phyloP scores from a whole-genome alignment of 2,888 invertebrate genomes.

The Lasioglossum malachurum region DNA sequence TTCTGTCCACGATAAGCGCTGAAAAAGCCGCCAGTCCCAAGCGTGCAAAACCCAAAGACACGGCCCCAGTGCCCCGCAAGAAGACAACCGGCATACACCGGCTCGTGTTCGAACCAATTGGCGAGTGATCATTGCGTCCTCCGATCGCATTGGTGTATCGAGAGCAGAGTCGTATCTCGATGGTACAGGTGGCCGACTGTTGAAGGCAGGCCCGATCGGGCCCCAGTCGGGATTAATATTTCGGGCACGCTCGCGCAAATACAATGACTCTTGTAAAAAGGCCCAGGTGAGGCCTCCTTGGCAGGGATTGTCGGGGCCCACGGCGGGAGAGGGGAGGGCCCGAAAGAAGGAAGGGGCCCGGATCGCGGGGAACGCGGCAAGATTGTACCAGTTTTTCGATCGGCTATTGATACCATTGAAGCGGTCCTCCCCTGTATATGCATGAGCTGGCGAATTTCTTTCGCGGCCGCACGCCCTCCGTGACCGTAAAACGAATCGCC shows the following conservation, averaged over 20 bases:
- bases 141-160: background rate
- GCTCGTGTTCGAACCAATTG: constrained; percentile 43
- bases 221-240: constrained; percentile 76
- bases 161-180: constrained; percentile 37
- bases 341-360: background rate
- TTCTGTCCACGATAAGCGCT: background rate
- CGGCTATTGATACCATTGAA: constrained; percentile 79
- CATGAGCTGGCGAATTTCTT: constrained; percentile 81
- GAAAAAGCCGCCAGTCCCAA: background rate
- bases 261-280: constrained; percentile 80
- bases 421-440: constrained; percentile 75
- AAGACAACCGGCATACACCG: constrained; percentile 6
- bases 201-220: constrained; percentile 13
- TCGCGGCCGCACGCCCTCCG: constrained; percentile 80
- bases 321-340: constrained; percentile 13
- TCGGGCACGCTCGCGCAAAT: constrained; percentile 80
- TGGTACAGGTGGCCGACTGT: constrained; percentile 57
- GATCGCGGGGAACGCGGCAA: constrained; percentile 70
- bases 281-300: constrained; percentile 75
- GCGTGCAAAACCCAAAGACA: background rate
- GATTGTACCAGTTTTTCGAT: constrained; percentile 84
- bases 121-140: constrained; percentile 23
- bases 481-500: constrained; percentile 80
- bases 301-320: constrained; percentile 47
- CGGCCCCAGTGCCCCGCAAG: background rate